Evolutionary conservation across 2,888 invertebrate genomes (phyloP), one percentile per base, ranked within the genome.

Genomic region (Drosophila prostipennis): DNA sequence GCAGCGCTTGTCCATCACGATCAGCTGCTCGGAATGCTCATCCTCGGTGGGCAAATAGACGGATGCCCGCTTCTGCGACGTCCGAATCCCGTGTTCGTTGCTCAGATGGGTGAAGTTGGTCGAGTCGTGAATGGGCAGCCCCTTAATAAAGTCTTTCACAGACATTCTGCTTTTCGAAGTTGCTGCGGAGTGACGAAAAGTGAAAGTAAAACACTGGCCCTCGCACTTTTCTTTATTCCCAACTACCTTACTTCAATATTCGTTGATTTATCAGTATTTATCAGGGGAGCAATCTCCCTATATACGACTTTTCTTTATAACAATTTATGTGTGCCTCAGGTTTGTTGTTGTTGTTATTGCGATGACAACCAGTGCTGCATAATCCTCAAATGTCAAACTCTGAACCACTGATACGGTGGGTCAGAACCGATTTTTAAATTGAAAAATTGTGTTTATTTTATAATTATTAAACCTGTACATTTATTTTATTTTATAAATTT

Each of bases 1-100:
- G 91, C 98, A 98, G 51, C 98, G 97, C 93, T 98, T 98, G 92
- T 98, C 98, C 90, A 98, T 97, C 45, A 98, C 98, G 90, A 98
- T 98, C 84, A 98, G 97, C 96, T 98, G 98, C 93, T 98, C 97
- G 54, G 97, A 96, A 77, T 98, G 97, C 16, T 58, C 72, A 40
- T 84, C 84, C 91, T 96, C 96, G 43, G 98, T 98, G 48, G 97
- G 97, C 77, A 98, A 94, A 92, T 98, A 98, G 64, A 98, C 96
- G 23, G 98, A 96, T 49, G 98, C 97, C 89, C 96, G 94, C 92
- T 97, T 97, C 36, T 96, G 94, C 84, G 96, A 95, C 60, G 96
- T 95, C 90, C 96, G 94, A 82, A 95, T 96, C 39, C 96, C 96
- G 90, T 95, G 95, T 89, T 98, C 98, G 58, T 96, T 96, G 91